Percentiles rank a stretch among this genome's conserved stretches.
These are phyloP conservation scores for Plestiodon gilberti DNA, from an alignment of 2,113 vertebrate genomes.

Conservation along the genomic window DNA sequence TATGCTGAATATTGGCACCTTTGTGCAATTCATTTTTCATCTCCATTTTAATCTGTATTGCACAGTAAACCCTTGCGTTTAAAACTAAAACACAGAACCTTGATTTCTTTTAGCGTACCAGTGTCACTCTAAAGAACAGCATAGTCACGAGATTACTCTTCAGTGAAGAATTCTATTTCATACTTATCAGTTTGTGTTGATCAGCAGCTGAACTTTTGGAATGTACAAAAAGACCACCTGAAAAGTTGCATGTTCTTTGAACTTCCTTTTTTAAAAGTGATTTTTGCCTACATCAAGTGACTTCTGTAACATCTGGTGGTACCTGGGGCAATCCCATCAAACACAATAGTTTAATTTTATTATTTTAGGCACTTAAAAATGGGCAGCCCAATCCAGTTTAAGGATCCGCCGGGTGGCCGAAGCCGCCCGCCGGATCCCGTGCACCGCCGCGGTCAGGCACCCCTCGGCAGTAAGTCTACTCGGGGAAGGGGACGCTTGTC, in stretches of 20 bases:
- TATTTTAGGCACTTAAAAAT: no score
- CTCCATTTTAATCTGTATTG: slow-evolving; percentile 4
- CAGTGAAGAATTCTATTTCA: neutral
- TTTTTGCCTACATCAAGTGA: no score
- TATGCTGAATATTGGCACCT: slow-evolving; percentile 40
- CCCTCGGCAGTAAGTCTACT: no score
- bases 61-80: slow-evolving; percentile 29
- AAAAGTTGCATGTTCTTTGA: no score
- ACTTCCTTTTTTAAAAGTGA: no score
- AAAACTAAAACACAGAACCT: slow-evolving; percentile 27
- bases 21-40: slow-evolving; percentile 10
- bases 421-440: no score
- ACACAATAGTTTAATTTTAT: neutral
- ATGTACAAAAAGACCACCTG: no score
- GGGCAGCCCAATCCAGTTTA: no score
- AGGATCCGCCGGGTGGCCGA: no score
- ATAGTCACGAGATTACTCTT: slow-evolving; percentile 3
- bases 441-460: no score
- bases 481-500: no score
- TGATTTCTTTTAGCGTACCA: slow-evolving; percentile 1
- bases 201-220: neutral
- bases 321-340: slow-evolving; percentile 25
- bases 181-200: neutral
- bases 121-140: slow-evolving; percentile 10
- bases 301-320: no score